Base-by-base conservation (phyloP, 2,797 vertebrate genomes). In the Bucorvus abyssinicus region DNA sequence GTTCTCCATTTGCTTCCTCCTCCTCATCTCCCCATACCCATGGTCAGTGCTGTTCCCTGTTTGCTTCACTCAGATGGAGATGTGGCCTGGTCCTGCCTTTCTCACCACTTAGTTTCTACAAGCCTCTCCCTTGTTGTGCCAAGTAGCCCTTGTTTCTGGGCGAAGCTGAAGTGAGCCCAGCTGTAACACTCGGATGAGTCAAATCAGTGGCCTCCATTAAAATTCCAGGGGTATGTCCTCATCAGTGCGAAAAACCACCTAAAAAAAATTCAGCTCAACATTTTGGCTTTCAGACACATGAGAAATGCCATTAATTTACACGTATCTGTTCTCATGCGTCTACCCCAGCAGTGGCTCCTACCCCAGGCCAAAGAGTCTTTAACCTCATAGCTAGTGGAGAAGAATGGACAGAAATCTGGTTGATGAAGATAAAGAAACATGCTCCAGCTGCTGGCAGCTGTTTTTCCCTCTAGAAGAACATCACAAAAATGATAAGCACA, bases 1-100 rank as follows among this genome's bases (percentile, higher is more conserved):
- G 83, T n/a, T 93, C 70, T 83, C 74, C 86, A 36, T 90, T 90
- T 95, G 83, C 67, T 90, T 90, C 83, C 44, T 96, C 56, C 84
- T 89, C 73, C 59, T 95, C 32, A 6, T 76, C 52, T 86, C 73
- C 65, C 55, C 74, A 79, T 63, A 38, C 77, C 47, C 87, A 10
- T 5, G 60, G 44, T 64, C 93, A 52, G 15, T 7, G 59, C 49
- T 90, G 45, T 73, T 74, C 94, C 94, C 75, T 83, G 49, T 47
- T 70, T 90, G 68, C 75, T 87, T 79, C 57, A 44, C 36, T 89
- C 36, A 6, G 20, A 30, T 2, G 10, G 67, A 87, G 74, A 69
- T 30, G 6, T 29, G 24, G 65, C 81, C 90, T 77, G 40, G 67
- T 75, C 64, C 76, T 63, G 65, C 34, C 42, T 71, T 60, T 61